Evolutionary conservation across 2,113 vertebrate genomes (phyloP), one percentile per base, ranked within the genome.

Genomic region (Catagonus wagneri): DNA sequence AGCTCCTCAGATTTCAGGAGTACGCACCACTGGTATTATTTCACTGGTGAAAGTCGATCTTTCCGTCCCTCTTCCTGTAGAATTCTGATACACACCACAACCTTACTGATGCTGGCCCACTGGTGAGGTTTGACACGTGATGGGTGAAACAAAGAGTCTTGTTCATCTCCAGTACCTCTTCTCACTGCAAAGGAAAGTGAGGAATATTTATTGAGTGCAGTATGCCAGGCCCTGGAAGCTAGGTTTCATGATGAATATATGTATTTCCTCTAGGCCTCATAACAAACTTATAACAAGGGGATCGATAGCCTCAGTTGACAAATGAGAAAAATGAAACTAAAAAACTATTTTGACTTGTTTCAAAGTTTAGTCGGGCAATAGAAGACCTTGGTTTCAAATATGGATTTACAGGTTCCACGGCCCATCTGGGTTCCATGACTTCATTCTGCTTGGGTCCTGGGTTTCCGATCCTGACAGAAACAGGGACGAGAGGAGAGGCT

Each of bases 291-390:
- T 6, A 78, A 50, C 34, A 32, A 80, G 34, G 2, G 72, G 34
- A 58, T 83, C 17, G 63, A 83, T 68, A 39, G 22, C 36, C 92
- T 76, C 56, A 14, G 74, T 90, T 96, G 66, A 89, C 10, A 92
- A 83, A 34, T 36, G 11, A 92, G 68, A 69, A 56, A 44, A 75
- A 65, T 66, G 1, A 83, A 66, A 68, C 85, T 23, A 15, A 39
- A 56, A 79, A 71, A 9, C 4, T 72, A 44, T 71, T 91, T 76
- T 71, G 65, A 87, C 36, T 32, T 58, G 12, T 65, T 79, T n/a
- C 13, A 27, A 76, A 95, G 44, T 74, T 87, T 74, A 71, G 20
- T 89, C 25, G 61, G 29, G 39, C 3, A 80, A 5, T 61, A 56
- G 56, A 36, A 80, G 22, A 10, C 4, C 22, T 66, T 17, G 66